phyloP scores from a whole-genome alignment of 2,797 vertebrate species.

The Phalloptychus januarius region DNA sequence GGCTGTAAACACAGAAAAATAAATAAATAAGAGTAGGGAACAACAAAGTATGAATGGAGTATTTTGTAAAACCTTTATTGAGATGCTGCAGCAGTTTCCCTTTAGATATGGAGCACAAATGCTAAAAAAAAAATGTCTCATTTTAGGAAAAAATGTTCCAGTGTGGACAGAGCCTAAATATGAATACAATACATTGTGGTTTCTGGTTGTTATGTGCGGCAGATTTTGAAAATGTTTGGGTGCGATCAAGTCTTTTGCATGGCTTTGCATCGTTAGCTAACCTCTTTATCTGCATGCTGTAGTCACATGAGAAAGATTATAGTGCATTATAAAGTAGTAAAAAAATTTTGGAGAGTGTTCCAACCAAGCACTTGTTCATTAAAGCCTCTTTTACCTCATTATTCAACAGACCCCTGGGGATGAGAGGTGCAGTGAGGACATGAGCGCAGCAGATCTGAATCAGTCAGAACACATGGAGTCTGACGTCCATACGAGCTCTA shows the following conservation, averaged over 20 bases:
- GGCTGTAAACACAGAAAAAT: background rate
- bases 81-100: background rate
- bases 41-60: background rate
- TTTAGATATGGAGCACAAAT: background rate
- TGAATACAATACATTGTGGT: background rate
- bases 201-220: background rate
- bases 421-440: slow-evolving; percentile 32
- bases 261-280: background rate
- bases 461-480: slow-evolving; percentile 12
- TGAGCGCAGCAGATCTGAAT: slow-evolving; percentile 28
- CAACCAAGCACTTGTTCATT: background rate
- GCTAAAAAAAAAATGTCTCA: background rate
- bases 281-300: background rate
- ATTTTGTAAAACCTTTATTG: background rate
- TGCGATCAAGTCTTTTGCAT: background rate
- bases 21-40: background rate
- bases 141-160: background rate
- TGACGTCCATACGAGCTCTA: slow-evolving; percentile 15
- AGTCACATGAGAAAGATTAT: background rate
- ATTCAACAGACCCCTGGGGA: slow-evolving; percentile 45
- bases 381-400: background rate
- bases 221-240: background rate
- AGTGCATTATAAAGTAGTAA: background rate
- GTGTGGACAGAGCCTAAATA: background rate
- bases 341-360: background rate